These are phyloP conservation scores for Ahaetulla prasina DNA, from an alignment of 2,113 vertebrate species.

Conservation along the genomic window DNA sequence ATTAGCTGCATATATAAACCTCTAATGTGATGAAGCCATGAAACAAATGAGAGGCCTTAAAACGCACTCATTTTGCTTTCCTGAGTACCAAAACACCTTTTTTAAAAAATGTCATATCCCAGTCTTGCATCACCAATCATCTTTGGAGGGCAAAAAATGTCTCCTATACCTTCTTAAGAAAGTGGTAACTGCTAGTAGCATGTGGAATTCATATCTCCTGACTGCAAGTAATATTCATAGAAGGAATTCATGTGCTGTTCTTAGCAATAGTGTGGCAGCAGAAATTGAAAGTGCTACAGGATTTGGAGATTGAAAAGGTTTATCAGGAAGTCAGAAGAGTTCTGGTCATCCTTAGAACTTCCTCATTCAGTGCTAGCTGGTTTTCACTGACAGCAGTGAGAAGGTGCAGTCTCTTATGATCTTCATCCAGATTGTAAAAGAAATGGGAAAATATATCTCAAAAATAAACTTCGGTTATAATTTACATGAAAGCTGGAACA, in stretches of 20 bases:
- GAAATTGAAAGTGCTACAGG: neutral
- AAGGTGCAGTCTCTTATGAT: neutral
- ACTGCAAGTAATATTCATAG: neutral
- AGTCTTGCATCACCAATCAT: neutral
- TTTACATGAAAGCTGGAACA: too few species aligned
- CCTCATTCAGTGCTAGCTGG: neutral
- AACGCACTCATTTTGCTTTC: neutral
- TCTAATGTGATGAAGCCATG: neutral
- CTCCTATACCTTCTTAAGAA: neutral
- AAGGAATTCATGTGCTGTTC: neutral
- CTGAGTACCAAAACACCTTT: neutral
- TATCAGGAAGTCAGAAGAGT: neutral
- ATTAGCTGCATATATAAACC: neutral
- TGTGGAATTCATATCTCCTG: neutral
- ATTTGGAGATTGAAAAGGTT: neutral
- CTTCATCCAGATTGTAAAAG: neutral
- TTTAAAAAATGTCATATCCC: neutral
- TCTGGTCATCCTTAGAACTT: neutral
- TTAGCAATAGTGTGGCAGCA: neutral
- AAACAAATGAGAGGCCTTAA: neutral
- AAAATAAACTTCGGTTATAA: neutral
- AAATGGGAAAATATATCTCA: neutral
- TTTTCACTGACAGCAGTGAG: neutral
- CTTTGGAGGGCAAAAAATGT: neutral
- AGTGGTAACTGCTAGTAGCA: neutral